phyloP scores from a whole-genome alignment of 2,888 invertebrate species.

The Miltochrista miniata region DNA sequence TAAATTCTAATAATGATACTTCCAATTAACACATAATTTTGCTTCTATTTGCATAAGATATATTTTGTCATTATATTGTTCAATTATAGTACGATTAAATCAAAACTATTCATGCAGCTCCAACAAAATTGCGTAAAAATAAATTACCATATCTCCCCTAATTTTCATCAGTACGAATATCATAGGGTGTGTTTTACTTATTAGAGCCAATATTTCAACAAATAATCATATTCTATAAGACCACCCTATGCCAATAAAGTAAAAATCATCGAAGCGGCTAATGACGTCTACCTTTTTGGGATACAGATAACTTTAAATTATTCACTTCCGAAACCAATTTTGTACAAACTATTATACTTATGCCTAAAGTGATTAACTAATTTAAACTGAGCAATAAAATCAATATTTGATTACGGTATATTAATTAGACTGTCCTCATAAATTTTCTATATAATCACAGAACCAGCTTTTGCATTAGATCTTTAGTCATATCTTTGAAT shows the following conservation, averaged over 20 bases:
- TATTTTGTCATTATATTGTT: not conserved
- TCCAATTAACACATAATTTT: no score
- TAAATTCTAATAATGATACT: no score
- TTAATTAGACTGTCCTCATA: conserved; percentile 45
- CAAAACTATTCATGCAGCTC: conserved; percentile 19
- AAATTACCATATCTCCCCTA: not conserved
- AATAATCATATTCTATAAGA: not conserved
- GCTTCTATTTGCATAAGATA: no score
- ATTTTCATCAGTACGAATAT: conserved; percentile 4
- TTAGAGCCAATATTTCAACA: not conserved
- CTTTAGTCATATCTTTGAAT: conserved; percentile 38
- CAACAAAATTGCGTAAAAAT: conserved; percentile 14
- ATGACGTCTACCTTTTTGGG: conserved; percentile 26
- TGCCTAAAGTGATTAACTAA: conserved; percentile 38
- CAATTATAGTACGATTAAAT: not conserved
- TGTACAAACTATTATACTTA: conserved; percentile 27
- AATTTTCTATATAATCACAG: conserved; percentile 42
- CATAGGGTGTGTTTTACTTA: conserved; percentile 20
- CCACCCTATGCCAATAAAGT: conserved; percentile 25
- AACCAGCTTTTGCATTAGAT: conserved; percentile 36
- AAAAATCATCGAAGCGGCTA: conserved; percentile 31
- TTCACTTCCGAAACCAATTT: conserved; percentile 37
- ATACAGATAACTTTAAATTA: conserved; percentile 30
- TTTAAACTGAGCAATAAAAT: conserved; percentile 43
- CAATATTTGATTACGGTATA: conserved; percentile 44